Percentiles rank a stretch among this genome's conserved stretches.
Evolutionary conservation across 2,797 vertebrate genomes (phyloP).

Genomic region (Oophaga sylvatica): DNA sequence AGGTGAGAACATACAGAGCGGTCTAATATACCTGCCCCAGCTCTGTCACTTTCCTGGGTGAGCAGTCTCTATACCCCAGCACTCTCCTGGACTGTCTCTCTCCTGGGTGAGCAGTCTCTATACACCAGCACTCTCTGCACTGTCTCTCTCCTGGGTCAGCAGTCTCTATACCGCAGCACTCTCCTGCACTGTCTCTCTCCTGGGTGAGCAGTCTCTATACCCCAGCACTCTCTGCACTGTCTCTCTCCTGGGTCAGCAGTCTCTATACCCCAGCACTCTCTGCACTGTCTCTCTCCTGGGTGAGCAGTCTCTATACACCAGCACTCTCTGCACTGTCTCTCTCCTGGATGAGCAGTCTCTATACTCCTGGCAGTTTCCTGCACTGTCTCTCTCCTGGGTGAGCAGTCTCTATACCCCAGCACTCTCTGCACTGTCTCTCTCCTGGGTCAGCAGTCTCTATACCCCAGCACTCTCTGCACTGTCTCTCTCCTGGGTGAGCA

Average conservation of each 20-base stretch:
- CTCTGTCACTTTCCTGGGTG: not conserved
- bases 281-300: not conserved
- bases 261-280: not conserved
- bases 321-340: not conserved
- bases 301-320: not conserved
- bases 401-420: not conserved
- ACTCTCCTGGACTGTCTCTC: not conserved
- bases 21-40: not conserved
- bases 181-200: too few relatives aligned
- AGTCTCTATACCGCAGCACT: not conserved
- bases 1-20: constrained; percentile 75
- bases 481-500: not conserved
- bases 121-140: too few relatives aligned
- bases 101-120: not conserved
- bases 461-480: not conserved
- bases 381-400: not conserved
- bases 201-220: too few relatives aligned
- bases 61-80: not conserved
- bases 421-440: not conserved
- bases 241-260: not conserved
- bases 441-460: not conserved
- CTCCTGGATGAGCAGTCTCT: not conserved
- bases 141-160: too few relatives aligned
- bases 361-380: not conserved
- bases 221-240: too few relatives aligned